Evolutionary conservation across 2,113 vertebrate genomes (phyloP).

Genomic region (Entomyzon cyanotis): DNA sequence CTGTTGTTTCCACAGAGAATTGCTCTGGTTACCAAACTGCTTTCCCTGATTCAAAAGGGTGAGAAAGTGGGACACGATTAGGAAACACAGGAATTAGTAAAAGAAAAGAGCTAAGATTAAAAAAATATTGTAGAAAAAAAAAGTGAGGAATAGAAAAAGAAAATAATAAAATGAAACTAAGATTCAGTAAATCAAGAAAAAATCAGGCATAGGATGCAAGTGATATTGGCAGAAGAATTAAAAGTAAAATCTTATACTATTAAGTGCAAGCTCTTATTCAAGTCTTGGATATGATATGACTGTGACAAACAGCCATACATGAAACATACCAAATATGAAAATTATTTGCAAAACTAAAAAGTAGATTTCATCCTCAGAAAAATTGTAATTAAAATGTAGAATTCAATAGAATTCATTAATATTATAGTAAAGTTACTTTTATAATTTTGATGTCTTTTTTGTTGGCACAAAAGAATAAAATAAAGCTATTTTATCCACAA

Average conservation of each 20-base stretch:
- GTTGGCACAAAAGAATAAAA: conserved; percentile 53
- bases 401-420: conserved; percentile 54
- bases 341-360: conserved; percentile 47
- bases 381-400: background rate
- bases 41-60: background rate
- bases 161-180: background rate
- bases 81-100: background rate
- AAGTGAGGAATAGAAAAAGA: background rate
- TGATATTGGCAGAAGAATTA: background rate
- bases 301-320: background rate
- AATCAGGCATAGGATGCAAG: background rate
- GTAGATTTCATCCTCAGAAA: conserved; percentile 32
- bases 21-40: background rate
- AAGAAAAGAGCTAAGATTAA: background rate
- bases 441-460: conserved; percentile 53
- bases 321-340: background rate
- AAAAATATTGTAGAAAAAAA: background rate
- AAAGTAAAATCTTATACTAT: background rate
- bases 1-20: background rate
- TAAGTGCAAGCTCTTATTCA: background rate
- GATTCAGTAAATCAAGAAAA: background rate
- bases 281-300: background rate
- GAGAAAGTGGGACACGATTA: background rate
- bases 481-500: conserved; percentile 52
- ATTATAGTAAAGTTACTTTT: conserved; percentile 40